Evolutionary conservation across 2,113 vertebrate species (phyloP).

Genomic region (Emydura subglobosa): DNA sequence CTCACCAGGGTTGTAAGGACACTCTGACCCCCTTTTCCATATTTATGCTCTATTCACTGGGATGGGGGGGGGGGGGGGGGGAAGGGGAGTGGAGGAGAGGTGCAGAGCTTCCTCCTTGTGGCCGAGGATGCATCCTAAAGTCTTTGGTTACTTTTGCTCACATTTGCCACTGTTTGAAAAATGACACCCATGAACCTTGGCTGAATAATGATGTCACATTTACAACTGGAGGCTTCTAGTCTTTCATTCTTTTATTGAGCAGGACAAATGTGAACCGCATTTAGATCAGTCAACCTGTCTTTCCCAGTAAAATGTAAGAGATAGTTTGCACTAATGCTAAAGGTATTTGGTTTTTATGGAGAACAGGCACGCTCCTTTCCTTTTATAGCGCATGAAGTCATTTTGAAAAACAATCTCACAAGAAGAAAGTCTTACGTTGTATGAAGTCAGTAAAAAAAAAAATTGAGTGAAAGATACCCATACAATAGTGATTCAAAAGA

Average conservation of each 20-base stretch:
- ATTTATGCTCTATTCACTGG: background rate
- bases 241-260: background rate
- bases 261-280: background rate
- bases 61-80: background rate
- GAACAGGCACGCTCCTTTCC: too few relatives aligned
- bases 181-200: background rate
- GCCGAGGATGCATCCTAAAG: background rate
- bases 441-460: background rate
- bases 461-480: background rate
- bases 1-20: background rate
- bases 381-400: too few relatives aligned
- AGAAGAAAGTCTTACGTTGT: background rate
- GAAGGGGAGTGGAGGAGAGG: background rate
- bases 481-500: background rate
- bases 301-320: background rate
- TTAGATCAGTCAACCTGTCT: background rate
- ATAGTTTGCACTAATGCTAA: background rate
- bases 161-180: background rate
- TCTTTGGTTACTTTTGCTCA: background rate
- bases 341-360: background rate
- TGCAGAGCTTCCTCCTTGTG: background rate
- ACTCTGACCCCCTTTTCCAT: background rate
- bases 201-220: background rate
- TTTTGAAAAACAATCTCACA: background rate
- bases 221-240: background rate